Conservation (phyloP, 2,113 vertebrate genomes). For the Morone chrysops region DNA sequence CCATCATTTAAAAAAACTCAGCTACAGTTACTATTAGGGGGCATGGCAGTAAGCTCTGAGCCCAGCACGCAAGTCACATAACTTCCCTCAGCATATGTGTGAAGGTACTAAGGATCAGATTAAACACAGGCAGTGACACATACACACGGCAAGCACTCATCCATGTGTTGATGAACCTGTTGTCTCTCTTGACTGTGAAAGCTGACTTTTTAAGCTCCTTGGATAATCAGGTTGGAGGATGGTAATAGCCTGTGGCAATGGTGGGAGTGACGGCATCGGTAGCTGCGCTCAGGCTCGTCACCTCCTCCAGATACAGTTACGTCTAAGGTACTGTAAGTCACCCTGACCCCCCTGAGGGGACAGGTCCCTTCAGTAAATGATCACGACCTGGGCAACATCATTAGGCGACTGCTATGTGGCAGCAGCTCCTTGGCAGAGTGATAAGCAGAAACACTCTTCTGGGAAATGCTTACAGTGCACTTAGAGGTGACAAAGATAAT, state of each 20-base stretch:
- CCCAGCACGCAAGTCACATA: constrained; percentile 49
- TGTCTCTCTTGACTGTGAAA: constrained; percentile 13
- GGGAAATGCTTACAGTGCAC: constrained; percentile 68
- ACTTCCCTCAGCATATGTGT: constrained; percentile 57
- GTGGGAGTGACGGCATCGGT: constrained; percentile 26
- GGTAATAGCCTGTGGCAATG: constrained; percentile 19
- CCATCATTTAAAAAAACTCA: constrained; percentile 49
- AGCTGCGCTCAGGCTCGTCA: constrained; percentile 3
- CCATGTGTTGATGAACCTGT: constrained; percentile 38
- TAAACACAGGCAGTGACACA: constrained; percentile 39
- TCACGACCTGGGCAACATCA: constrained; percentile 68
- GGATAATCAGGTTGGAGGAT: constrained; percentile 53
- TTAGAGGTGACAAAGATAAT: constrained; percentile 65
- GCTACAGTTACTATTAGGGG: constrained; percentile 30
- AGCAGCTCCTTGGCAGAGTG: constrained; percentile 53
- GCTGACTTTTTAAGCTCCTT: constrained; percentile 50
- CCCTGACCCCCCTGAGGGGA: constrained; percentile 63
- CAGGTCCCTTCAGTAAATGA: constrained; percentile 62
- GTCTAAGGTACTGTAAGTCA: constrained; percentile 52
- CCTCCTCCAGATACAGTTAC: constrained; percentile 35
- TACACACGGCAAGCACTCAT: constrained; percentile 5
- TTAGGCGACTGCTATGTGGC: constrained; percentile 67
- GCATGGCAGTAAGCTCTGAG: constrained; percentile 48
- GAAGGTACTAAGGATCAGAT: constrained; percentile 54
- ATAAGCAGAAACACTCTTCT: constrained; percentile 50